phyloP scores from a whole-genome alignment of 1,140 invertebrate genomes.

The Pseudomyrmex sp. region DNA sequence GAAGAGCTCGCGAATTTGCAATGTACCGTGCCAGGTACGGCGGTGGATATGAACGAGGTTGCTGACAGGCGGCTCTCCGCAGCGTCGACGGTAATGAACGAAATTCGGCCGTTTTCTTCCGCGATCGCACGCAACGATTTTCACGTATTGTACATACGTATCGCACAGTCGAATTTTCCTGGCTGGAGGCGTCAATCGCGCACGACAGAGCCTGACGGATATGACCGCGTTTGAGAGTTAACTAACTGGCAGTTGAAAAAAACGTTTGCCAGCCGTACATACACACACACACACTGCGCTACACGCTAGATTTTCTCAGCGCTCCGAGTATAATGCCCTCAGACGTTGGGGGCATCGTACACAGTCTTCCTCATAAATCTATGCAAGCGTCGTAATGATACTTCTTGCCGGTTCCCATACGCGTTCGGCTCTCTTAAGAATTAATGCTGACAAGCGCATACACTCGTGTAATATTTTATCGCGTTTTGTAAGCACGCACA shows the following conservation, averaged over 20 bases:
- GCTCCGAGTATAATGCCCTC: constrained; percentile 64
- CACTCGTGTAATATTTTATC: not conserved
- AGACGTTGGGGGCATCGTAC: constrained; percentile 61
- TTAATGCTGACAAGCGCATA: constrained; percentile 10
- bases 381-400: constrained; percentile 33
- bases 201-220: not conserved
- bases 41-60: not conserved
- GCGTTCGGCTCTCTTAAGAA: constrained; percentile 22
- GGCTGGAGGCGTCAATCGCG: not conserved
- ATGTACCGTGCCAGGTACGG: constrained; percentile 6
- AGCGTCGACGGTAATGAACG: not conserved
- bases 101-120: constrained; percentile 8
- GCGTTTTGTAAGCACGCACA: not conserved
- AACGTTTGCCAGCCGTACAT: constrained; percentile 34
- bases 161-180: constrained; percentile 1
- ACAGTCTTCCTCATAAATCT: constrained; percentile 56
- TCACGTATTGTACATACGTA: not conserved
- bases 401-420: constrained; percentile 31
- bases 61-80: not conserved
- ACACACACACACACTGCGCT: constrained; percentile 13
- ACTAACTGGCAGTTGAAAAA: constrained; percentile 52
- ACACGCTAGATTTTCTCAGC: constrained; percentile 65
- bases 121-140: constrained; percentile 26
- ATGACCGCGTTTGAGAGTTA: constrained; percentile 19
- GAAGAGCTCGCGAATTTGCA: constrained; percentile 1